Evolutionary conservation across 2,888 invertebrate species (phyloP).

Genomic region (Tanypteryx hageni): DNA sequence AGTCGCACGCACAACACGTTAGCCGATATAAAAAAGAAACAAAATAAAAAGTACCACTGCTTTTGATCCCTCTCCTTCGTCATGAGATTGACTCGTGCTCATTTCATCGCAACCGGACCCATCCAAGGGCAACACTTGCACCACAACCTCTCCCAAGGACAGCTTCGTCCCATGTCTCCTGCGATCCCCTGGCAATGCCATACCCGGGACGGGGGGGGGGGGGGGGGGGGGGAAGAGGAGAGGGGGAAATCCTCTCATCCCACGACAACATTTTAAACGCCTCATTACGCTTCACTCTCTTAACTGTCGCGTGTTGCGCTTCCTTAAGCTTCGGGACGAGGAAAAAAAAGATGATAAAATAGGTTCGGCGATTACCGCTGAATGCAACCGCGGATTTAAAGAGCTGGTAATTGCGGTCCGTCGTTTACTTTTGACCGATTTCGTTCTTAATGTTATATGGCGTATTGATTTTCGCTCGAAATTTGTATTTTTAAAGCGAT

Average conservation of each 20-base stretch:
- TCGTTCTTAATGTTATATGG: no score
- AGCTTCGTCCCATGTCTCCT: not conserved
- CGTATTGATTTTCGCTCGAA: no score
- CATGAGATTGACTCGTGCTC: constrained; percentile 18
- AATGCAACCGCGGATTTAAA: not conserved
- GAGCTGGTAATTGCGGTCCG: not conserved
- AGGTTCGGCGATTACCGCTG: not conserved
- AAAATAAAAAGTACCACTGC: not conserved
- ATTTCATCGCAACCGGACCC: not conserved
- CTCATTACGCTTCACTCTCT: constrained; percentile 26
- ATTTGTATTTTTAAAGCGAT: no score
- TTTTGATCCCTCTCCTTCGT: constrained; percentile 8
- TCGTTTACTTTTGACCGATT: no score
- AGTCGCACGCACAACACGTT: not conserved
- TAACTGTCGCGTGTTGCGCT: not conserved
- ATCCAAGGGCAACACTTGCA: constrained; percentile 18
- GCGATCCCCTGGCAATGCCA: not conserved
- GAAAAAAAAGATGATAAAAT: not conserved
- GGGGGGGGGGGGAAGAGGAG: no score
- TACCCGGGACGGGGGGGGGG: no score
- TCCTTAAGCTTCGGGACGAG: not conserved
- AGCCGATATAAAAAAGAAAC: not conserved
- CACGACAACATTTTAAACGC: not conserved
- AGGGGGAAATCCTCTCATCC: not conserved
- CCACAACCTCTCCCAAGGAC: constrained; percentile 38